Evolutionary conservation across 2,113 vertebrate species (phyloP).

Genomic region (Lepidothrix coronata): DNA sequence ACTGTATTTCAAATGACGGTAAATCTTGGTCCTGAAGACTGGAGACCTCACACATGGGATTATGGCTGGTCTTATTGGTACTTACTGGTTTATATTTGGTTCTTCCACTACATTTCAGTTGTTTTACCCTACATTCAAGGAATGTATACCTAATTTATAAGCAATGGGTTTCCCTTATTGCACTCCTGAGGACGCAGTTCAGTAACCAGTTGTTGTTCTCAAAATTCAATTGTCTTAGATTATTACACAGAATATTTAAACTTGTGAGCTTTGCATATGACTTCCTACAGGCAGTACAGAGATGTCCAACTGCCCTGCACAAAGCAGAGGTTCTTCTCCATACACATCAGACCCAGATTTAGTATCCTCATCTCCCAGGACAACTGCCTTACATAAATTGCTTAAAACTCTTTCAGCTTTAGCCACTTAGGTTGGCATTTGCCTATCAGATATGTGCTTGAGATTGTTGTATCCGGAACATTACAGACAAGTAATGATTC

Average conservation of each 20-base stretch:
- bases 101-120: neutral
- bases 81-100: neutral
- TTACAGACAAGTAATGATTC: neutral
- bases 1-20: conserved; percentile 97
- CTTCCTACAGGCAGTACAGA: neutral
- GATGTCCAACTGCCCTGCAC: neutral
- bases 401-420: neutral
- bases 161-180: neutral
- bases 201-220: neutral
- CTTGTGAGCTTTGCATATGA: neutral
- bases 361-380: neutral
- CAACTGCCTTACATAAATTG: neutral
- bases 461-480: neutral
- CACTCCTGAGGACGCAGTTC: neutral
- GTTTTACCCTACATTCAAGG: neutral
- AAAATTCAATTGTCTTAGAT: neutral
- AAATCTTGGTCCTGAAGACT: conserved; percentile 95
- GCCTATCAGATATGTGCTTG: neutral
- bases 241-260: neutral
- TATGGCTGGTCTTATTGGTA: conserved; percentile 99
- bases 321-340: neutral
- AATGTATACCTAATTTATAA: neutral
- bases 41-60: conserved; percentile 97
- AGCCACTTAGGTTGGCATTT: neutral
- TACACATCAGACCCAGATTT: neutral